Percentiles rank a stretch among this genome's conserved stretches.
These are phyloP conservation scores for Strix uralensis DNA, from an alignment of 2,113 vertebrate species.

Conservation along the genomic window DNA sequence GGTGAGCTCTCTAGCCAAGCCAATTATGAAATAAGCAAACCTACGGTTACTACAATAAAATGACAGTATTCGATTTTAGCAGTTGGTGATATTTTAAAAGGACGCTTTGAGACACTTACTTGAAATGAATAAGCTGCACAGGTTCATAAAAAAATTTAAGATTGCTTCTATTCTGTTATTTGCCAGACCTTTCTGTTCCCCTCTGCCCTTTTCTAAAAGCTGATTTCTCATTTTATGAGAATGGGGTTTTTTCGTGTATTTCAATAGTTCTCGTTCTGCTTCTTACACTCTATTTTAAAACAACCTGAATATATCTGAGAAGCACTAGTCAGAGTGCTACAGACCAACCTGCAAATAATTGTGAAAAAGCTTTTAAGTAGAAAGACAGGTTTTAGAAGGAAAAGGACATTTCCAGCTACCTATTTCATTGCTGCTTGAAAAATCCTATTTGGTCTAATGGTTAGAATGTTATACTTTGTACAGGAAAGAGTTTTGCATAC, in stretches of 20 bases:
- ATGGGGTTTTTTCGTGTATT: constrained; percentile 17
- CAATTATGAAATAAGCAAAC: constrained; percentile 75
- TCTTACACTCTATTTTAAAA: constrained; percentile 42
- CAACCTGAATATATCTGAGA: constrained; percentile 5
- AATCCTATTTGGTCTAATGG: background rate
- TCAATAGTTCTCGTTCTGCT: background rate
- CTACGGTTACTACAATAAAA: constrained; percentile 48
- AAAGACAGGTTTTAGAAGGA: background rate
- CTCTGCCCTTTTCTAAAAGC: constrained; percentile 60
- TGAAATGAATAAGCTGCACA: constrained; percentile 60
- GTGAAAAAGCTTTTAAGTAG: background rate
- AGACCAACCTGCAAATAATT: background rate
- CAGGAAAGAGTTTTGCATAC: background rate
- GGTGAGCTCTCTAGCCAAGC: constrained; percentile 51
- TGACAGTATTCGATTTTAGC: constrained; percentile 62
- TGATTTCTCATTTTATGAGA: constrained; percentile 73
- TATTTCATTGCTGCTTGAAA: background rate
- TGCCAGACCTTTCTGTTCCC: constrained; percentile 67
- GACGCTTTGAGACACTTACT: constrained; percentile 61
- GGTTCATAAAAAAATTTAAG: constrained; percentile 61
- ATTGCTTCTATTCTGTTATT: constrained; percentile 71
- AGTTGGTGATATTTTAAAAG: constrained; percentile 68
- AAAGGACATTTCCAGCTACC: background rate
- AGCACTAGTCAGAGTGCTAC: background rate
- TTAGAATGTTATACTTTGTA: background rate